Base-by-base conservation (phyloP, 2,797 vertebrate genomes). In the Aplochiton taeniatus region DNA sequence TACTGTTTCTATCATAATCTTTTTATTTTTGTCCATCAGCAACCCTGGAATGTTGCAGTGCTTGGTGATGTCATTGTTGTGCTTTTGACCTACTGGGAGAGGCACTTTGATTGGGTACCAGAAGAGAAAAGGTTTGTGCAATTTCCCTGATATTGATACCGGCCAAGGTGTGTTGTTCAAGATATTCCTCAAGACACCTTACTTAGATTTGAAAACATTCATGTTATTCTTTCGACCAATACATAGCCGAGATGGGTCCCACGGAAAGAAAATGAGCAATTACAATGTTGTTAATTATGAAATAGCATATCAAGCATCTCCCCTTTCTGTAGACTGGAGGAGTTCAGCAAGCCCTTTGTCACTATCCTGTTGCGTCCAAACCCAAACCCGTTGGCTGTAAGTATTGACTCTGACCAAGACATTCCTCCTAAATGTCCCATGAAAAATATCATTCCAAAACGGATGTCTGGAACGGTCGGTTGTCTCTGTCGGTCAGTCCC, bases 21-120 rank as follows among this genome's bases (percentile, higher is more conserved):
- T 51, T 63, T 53, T 31, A 31, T 31, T 47, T 48, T 11, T 58
- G 16, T 71, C 14, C 58, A 17, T 57, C 65, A 96, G 95, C 89
- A 93, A 44, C 83, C 87, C 5, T 92, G 91, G 92, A 92, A 86
- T 76, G 75, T 91, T 0, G 44, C 71, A 0, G 79, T 92, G 42
- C 80, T 94, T 51, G 88, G 77, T 74, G 85, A 96, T 71, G 85
- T 95, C 14, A 76, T 95, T 11, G 55, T 70, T 41, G 88, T 91
- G 66, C 85, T 93, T 31, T 54, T 90, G 65, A 51, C 86, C 75
- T 95, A 92, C 85, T 95, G 94, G 89, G 87, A 91, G 70, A 92
- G 83, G 12, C 76, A 91, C 58, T 75, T 79, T 51, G 87, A 87
- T 73, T 88, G 91, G 90, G 81, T 90, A 71, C 74, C 90, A 66